Percentiles rank a stretch among this genome's conserved stretches.
These are phyloP conservation scores for Sialis lutaria DNA, from an alignment of 2,888 invertebrate species.

Conservation along the genomic window DNA sequence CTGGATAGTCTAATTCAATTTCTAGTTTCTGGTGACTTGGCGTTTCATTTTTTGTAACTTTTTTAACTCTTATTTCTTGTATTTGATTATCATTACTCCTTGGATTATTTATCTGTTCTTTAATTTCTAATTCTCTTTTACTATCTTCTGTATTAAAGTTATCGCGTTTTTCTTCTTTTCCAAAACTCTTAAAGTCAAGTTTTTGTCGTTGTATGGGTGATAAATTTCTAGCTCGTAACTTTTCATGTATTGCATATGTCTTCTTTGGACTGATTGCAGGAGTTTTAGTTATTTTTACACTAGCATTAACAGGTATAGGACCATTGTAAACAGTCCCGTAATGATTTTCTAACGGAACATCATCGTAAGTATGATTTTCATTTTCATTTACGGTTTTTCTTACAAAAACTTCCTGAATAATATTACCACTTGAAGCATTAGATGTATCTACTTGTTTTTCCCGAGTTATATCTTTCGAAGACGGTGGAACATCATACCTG, in stretches of 20 bases:
- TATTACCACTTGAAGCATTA: too few species aligned
- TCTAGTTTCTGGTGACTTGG: conserved; percentile 18
- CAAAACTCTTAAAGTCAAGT: conserved; percentile 1
- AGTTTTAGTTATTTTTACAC: conserved; percentile 1
- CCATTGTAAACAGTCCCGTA: neutral
- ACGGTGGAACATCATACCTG: too few species aligned
- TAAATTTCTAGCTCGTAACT: conserved; percentile 2
- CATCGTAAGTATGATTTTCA: neutral
- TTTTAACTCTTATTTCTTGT: conserved; percentile 11
- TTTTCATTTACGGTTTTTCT: too few species aligned
- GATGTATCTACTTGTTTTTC: too few species aligned
- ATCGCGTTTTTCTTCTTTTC: neutral
- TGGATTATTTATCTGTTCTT: neutral
- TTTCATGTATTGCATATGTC: neutral
- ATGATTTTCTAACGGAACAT: neutral
- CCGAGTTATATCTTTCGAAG: too few species aligned
- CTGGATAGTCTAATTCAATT: conserved; percentile 18
- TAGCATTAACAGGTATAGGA: conserved; percentile 1
- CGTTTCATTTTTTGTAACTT: conserved; percentile 3
- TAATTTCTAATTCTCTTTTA: neutral
- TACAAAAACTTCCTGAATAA: too few species aligned
- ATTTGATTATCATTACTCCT: neutral
- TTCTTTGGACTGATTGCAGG: neutral
- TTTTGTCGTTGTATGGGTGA: conserved; percentile 4
- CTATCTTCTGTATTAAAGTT: neutral